Conservation (phyloP, 2,888 invertebrate genomes). For the Yponomeuta sedellus region DNA sequence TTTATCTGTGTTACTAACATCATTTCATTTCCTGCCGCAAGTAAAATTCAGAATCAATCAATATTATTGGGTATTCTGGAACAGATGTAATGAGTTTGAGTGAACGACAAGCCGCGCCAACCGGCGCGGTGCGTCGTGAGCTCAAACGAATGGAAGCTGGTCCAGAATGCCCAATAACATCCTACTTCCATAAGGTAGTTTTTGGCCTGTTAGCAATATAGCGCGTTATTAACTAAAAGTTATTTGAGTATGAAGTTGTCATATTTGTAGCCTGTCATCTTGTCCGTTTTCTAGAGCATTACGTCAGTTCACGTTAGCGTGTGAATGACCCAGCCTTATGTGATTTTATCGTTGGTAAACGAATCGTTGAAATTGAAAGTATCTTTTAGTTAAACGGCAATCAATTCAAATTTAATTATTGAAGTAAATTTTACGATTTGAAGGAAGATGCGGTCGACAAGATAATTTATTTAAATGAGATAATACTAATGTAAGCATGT, state of each 20-base stretch:
- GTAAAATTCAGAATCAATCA: too few relatives aligned
- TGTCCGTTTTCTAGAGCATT: neutral
- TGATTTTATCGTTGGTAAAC: neutral
- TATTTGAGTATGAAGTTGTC: constrained; percentile 1
- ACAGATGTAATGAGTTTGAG: too few relatives aligned
- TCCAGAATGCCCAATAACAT: too few relatives aligned
- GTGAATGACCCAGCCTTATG: neutral
- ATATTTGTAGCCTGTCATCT: neutral
- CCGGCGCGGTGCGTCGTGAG: too few relatives aligned
- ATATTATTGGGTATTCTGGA: too few relatives aligned
- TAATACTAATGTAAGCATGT: neutral
- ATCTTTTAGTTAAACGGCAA: too few relatives aligned
- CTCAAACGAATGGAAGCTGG: too few relatives aligned
- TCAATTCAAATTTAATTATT: too few relatives aligned
- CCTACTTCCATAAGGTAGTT: neutral
- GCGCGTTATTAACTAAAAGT: too few relatives aligned
- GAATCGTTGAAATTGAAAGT: neutral
- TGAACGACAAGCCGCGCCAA: too few relatives aligned
- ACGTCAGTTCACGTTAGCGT: neutral
- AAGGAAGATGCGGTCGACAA: neutral
- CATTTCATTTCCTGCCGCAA: too few relatives aligned
- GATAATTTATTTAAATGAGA: neutral
- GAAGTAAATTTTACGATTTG: neutral
- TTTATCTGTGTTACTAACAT: too few relatives aligned
- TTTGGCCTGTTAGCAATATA: neutral